phyloP scores from a whole-genome alignment of 1,140 invertebrate genomes.

The Neodiprion fabricii region DNA sequence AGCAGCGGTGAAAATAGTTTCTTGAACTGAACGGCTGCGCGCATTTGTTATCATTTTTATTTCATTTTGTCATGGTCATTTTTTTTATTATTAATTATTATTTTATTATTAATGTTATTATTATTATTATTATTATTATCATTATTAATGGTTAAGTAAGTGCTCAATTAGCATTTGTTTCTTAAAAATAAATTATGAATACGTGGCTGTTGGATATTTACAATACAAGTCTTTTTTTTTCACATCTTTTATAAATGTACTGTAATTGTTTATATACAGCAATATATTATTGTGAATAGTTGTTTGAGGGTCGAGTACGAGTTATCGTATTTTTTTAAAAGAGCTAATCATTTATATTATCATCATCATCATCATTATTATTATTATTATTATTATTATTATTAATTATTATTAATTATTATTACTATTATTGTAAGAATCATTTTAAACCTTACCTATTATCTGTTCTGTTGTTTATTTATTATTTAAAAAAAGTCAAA shows the following conservation, averaged over 20 bases:
- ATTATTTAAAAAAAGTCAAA: slow-evolving; percentile 1
- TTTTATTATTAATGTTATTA: neutral
- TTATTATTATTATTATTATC: slow-evolving; percentile 56
- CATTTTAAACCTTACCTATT: neutral
- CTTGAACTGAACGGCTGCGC: too few species aligned
- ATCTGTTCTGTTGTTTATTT: slow-evolving; percentile 2
- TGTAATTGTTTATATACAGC: too few species aligned
- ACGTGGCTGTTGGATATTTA: slow-evolving; percentile 65
- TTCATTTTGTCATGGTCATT: neutral
- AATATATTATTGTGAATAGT: too few species aligned
- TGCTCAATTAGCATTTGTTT: slow-evolving; percentile 66
- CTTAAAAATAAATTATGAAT: slow-evolving; percentile 63
- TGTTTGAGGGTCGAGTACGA: too few species aligned
- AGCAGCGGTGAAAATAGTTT: too few species aligned
- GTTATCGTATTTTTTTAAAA: slow-evolving; percentile 5
- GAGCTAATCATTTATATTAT: slow-evolving; percentile 23
- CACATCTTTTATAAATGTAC: too few species aligned
- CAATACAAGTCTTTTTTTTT: slow-evolving; percentile 13
- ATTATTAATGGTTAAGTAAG: slow-evolving; percentile 62
- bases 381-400: neutral
- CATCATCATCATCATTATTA: too few species aligned
- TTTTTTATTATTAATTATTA: neutral
- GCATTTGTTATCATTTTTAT: neutral
- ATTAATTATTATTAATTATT: neutral
- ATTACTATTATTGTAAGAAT: neutral